These are phyloP conservation scores for Zosterops japonicus DNA, from an alignment of 2,113 vertebrate genomes.

Conservation along the genomic window DNA sequence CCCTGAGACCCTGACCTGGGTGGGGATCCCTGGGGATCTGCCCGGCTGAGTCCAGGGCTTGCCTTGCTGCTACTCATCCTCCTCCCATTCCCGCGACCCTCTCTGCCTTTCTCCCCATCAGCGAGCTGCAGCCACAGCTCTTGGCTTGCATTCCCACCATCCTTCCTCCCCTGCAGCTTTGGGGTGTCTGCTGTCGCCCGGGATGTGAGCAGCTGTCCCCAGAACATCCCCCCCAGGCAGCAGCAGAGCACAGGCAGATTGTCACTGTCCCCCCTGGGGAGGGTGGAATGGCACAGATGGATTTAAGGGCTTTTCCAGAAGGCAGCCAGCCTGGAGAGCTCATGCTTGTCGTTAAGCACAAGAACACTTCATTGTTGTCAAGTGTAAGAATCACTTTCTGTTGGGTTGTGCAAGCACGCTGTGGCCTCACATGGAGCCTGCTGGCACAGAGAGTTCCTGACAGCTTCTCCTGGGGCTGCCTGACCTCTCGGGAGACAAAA, in stretches of 20 bases:
- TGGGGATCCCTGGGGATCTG: background rate
- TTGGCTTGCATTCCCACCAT: background rate
- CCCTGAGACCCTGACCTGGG: background rate
- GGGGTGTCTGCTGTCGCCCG: background rate
- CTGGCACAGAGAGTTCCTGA: background rate
- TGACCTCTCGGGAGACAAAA: background rate
- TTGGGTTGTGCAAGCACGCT: background rate
- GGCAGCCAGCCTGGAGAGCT: background rate
- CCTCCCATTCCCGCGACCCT: background rate
- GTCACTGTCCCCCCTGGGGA: background rate
- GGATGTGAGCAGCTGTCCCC: background rate
- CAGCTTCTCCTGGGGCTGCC: background rate
- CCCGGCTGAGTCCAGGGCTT: background rate
- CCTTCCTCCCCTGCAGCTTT: background rate
- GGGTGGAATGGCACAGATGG: background rate
- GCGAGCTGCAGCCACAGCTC: background rate
- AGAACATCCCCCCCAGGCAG: constrained; percentile 25
- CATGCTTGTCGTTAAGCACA: background rate
- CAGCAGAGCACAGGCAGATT: background rate
- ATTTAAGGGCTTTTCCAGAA: constrained; percentile 12
- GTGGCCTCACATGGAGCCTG: constrained; percentile 22
- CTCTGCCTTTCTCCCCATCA: background rate
- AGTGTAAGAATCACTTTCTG: constrained; percentile 44
- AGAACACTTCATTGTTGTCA: constrained; percentile 24
- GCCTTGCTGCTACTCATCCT: background rate